Evolutionary conservation across 2,113 vertebrate genomes (phyloP).

Genomic region (Dromas ardeola): DNA sequence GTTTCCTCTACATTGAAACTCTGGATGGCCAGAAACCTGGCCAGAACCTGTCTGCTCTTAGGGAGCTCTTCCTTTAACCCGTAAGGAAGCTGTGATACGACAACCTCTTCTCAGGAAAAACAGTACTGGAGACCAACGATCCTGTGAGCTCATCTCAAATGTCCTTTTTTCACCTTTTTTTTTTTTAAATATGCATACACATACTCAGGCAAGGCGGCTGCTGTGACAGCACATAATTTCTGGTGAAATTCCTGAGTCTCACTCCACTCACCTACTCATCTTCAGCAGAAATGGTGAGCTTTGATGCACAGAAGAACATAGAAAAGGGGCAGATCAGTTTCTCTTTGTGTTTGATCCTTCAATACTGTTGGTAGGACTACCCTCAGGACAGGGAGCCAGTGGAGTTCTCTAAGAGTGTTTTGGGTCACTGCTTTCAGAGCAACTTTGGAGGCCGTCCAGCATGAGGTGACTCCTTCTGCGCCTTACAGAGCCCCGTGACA

Average conservation of each 20-base stretch:
- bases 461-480: not conserved
- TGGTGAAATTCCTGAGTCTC: not conserved
- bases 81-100: not conserved
- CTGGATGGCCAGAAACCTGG: not conserved
- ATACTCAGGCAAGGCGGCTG: rapidly evolving
- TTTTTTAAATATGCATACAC: not conserved
- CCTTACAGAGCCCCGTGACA: not conserved
- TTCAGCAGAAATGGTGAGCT: not conserved
- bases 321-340: not conserved
- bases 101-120: not conserved
- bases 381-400: not conserved
- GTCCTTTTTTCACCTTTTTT: not conserved
- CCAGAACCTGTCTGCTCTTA: not conserved
- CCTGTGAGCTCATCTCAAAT: not conserved
- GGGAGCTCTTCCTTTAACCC: not conserved
- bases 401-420: not conserved
- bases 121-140: not conserved
- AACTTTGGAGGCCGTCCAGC: not conserved
- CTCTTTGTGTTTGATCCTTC: not conserved
- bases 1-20: not conserved
- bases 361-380: not conserved
- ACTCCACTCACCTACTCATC: not conserved
- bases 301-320: not conserved
- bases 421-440: not conserved
- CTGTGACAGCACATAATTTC: not conserved